phyloP scores from a whole-genome alignment of 2,888 invertebrate genomes.

The Cheilosia vulpina region DNA sequence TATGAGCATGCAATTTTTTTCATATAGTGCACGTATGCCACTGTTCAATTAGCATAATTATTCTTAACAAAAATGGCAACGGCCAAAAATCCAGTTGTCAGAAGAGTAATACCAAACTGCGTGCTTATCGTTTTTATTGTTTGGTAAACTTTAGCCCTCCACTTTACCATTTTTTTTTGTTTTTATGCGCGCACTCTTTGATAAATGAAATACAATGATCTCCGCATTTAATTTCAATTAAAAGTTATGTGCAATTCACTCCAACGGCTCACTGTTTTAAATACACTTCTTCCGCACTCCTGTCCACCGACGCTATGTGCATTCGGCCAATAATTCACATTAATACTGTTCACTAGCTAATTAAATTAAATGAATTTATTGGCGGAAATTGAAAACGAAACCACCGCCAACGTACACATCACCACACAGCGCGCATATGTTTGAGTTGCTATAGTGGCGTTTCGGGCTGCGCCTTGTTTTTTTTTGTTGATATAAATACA shows the following conservation, averaged over 20 bases:
- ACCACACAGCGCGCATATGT: slow-evolving; percentile 23
- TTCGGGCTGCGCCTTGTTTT: background rate
- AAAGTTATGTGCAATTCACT: slow-evolving; percentile 56
- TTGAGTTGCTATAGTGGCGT: slow-evolving; percentile 3
- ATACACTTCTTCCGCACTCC: slow-evolving; percentile 13
- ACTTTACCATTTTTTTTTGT: background rate
- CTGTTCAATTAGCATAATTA: too few relatives aligned
- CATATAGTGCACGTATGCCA: too few relatives aligned
- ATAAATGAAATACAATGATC: slow-evolving; percentile 24
- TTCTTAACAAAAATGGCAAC: too few relatives aligned
- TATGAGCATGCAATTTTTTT: too few relatives aligned
- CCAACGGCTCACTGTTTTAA: slow-evolving; percentile 11
- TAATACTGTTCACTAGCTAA: slow-evolving; percentile 71
- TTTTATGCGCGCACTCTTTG: background rate
- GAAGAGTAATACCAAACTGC: background rate
- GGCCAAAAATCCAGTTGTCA: background rate
- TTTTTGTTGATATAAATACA: slow-evolving; percentile 18
- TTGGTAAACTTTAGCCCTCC: background rate
- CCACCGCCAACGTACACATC: slow-evolving; percentile 48
- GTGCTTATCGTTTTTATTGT: background rate
- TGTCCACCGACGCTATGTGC: slow-evolving; percentile 40
- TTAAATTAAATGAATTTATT: slow-evolving; percentile 75
- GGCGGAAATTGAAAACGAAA: slow-evolving; percentile 74
- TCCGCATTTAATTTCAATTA: slow-evolving; percentile 62
- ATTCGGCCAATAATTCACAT: slow-evolving; percentile 68